Conservation (phyloP, 2,113 vertebrate species). For the Siniperca knerii region DNA sequence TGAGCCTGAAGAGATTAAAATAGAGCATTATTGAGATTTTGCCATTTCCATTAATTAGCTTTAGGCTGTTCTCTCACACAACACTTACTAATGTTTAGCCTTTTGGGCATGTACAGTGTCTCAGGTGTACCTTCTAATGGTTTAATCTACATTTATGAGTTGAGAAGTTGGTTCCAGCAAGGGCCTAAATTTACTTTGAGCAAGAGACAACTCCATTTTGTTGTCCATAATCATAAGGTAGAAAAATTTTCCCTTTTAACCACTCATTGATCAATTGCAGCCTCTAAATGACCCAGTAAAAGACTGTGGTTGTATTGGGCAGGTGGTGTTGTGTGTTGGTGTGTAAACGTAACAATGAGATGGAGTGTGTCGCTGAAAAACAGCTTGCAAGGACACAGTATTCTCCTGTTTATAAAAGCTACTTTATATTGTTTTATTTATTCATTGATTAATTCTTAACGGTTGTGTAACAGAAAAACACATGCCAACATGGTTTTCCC, state of each 20-base stretch:
- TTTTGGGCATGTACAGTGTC: neutral
- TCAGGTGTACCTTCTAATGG: slow-evolving; percentile 13
- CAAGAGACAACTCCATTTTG: neutral
- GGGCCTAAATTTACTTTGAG: neutral
- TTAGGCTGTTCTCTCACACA: slow-evolving; percentile 13
- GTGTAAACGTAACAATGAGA: slow-evolving; percentile 21
- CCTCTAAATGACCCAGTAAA: slow-evolving; percentile 64
- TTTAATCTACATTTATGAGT: neutral
- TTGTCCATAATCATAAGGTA: neutral
- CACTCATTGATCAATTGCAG: slow-evolving; percentile 47
- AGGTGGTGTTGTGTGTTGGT: slow-evolving; percentile 32
- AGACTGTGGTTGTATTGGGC: slow-evolving; percentile 38
- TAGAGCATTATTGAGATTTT: slow-evolving; percentile 22
- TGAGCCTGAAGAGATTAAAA: slow-evolving; percentile 26
- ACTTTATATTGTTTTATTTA: neutral
- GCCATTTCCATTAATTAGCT: slow-evolving; percentile 25
- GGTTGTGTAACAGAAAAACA: neutral
- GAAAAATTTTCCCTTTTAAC: slow-evolving; percentile 20
- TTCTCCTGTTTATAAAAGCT: neutral
- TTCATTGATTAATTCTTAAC: neutral
- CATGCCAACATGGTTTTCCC: neutral
- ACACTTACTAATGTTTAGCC: neutral
- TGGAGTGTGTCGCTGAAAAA: neutral
- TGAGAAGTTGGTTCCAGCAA: neutral
- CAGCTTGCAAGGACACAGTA: slow-evolving; percentile 11